These are phyloP conservation scores for Pocota personata DNA, from an alignment of 2,888 invertebrate species.

Conservation along the genomic window DNA sequence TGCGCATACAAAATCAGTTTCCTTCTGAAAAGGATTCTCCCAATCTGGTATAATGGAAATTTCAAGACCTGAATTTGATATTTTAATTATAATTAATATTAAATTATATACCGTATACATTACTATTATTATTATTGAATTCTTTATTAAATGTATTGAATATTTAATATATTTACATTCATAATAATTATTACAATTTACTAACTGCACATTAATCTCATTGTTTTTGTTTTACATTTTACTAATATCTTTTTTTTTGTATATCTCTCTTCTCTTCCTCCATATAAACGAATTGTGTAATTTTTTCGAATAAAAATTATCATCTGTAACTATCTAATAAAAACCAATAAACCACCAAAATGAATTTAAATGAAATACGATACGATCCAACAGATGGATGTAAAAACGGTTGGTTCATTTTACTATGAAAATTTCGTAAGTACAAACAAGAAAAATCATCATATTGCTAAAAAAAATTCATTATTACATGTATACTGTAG, in stretches of 20 bases:
- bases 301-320: conserved; percentile 28
- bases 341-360: conserved; percentile 40
- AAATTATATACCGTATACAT: not conserved
- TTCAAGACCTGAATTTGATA: conserved; percentile 13
- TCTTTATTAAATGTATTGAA: conserved; percentile 21
- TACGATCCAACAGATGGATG: conserved; percentile 91
- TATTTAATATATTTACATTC: conserved; percentile 5
- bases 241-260: conserved; percentile 58
- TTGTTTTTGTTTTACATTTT: conserved; percentile 25
- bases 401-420: conserved; percentile 97
- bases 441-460: conserved; percentile 82
- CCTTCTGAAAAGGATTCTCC: not conserved
- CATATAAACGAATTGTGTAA: conserved; percentile 36
- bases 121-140: not conserved
- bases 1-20: conserved; percentile 41
- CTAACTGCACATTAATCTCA: conserved; percentile 22
- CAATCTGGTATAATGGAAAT: conserved; percentile 22
- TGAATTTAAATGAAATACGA: conserved; percentile 72
- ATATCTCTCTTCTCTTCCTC: conserved; percentile 48
- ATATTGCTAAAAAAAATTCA: conserved; percentile 27
- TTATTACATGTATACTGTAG: conserved; percentile 4
- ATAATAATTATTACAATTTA: conserved; percentile 13
- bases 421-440: conserved; percentile 98
- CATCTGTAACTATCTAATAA: conserved; percentile 46
- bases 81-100: conserved; percentile 23